Percentiles rank a stretch among this genome's conserved stretches.
Conservation (phyloP, 1,140 invertebrate genomes). For the Brachionus rotundiformis region DNA sequence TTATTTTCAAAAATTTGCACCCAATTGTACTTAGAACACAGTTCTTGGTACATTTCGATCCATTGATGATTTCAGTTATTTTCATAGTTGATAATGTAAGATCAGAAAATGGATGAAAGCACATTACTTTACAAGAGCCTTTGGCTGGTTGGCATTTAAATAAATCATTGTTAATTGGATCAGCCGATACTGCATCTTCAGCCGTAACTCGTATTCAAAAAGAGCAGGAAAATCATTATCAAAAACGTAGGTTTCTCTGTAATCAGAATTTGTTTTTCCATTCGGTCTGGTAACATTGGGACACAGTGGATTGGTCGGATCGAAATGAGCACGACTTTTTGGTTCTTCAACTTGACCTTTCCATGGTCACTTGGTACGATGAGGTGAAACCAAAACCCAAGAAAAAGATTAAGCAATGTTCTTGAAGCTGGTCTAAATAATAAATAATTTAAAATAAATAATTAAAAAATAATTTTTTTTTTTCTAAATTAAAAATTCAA, state of each 20-base stretch:
- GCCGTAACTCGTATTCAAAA: slow-evolving; percentile 73
- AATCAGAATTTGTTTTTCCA: slow-evolving; percentile 82
- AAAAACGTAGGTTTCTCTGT: slow-evolving; percentile 86
- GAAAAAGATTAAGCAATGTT: too few species aligned
- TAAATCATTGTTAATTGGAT: slow-evolving; percentile 61
- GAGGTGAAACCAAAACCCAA: slow-evolving; percentile 96
- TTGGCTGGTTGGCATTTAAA: slow-evolving; percentile 76
- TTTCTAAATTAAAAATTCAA: too few species aligned
- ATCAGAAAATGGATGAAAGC: slow-evolving; percentile 91
- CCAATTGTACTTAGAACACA: slow-evolving; percentile 78
- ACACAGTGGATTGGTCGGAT: slow-evolving; percentile 83
- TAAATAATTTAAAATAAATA: too few species aligned
- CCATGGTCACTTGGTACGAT: slow-evolving; percentile 90
- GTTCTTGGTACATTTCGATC: slow-evolving; percentile 75
- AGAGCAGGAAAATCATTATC: slow-evolving; percentile 94
- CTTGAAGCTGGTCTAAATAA: too few species aligned
- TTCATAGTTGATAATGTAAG: slow-evolving; percentile 86
- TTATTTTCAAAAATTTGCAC: slow-evolving; percentile 97
- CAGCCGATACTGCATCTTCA: background rate
- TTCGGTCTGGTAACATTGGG: slow-evolving; percentile 80
- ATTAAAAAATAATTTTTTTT: too few species aligned
- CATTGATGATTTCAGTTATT: slow-evolving; percentile 76
- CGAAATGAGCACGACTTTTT: slow-evolving; percentile 70
- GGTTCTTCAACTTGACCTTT: slow-evolving; percentile 71
- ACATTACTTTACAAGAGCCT: slow-evolving; percentile 90